Conservation (phyloP, 2,888 invertebrate species). For the Deilephila porcellus region DNA sequence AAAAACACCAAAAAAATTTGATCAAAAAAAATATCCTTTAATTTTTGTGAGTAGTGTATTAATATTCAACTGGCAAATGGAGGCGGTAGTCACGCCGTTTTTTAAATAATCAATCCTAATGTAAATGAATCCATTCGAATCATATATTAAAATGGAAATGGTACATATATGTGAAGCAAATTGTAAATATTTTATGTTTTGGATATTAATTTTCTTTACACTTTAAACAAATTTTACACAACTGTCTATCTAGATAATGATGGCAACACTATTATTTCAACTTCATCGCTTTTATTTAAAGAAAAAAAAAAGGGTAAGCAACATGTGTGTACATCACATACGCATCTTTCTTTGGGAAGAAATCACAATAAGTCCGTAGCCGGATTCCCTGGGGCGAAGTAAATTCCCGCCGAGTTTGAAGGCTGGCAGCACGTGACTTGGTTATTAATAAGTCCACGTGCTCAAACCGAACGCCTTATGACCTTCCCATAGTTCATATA, state of each 20-base stretch:
- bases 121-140: background rate
- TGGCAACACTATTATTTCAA: background rate
- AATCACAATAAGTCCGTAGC: constrained; percentile 36
- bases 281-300: background rate
- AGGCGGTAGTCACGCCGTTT: background rate
- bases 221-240: too few relatives aligned
- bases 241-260: too few relatives aligned
- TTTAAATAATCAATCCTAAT: constrained; percentile 1
- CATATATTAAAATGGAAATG: background rate
- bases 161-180: background rate
- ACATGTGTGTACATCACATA: background rate
- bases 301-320: background rate
- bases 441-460: constrained; percentile 54
- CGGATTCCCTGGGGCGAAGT: constrained; percentile 40
- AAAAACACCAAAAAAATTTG: too few relatives aligned
- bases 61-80: background rate
- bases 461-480: constrained; percentile 32
- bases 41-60: too few relatives aligned
- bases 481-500: background rate
- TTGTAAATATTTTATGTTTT: background rate
- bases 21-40: too few relatives aligned
- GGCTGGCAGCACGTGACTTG: constrained; percentile 52
- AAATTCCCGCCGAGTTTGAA: constrained; percentile 35
- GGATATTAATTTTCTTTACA: too few relatives aligned
- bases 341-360: constrained; percentile 18